Conservation (phyloP, 1,140 invertebrate species). For the Planococcus citri region DNA sequence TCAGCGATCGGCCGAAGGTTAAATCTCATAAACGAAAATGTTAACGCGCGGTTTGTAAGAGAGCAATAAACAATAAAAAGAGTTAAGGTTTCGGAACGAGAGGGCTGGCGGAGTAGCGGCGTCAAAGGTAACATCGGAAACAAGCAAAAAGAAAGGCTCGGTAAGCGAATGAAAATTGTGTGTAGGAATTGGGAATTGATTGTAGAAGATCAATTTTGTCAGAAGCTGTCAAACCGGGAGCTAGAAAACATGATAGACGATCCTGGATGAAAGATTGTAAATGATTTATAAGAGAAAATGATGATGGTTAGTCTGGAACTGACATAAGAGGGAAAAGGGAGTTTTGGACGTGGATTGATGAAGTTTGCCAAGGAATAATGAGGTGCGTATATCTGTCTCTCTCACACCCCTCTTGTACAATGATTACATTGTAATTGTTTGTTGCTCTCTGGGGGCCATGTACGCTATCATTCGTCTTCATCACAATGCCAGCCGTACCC, state of each 20-base stretch:
- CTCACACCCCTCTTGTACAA: slow-evolving; percentile 18
- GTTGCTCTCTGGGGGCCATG: slow-evolving; percentile 19
- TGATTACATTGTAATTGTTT: slow-evolving; percentile 20
- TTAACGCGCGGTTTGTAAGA: background rate
- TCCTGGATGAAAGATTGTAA: slow-evolving; percentile 20
- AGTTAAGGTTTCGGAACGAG: background rate
- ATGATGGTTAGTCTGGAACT: slow-evolving; percentile 16
- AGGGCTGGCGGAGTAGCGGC: background rate
- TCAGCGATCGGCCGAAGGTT: background rate
- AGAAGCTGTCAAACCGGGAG: slow-evolving; percentile 17
- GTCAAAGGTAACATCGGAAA: slow-evolving; percentile 2
- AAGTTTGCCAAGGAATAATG: slow-evolving; percentile 18
- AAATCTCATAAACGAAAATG: background rate
- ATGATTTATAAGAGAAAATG: slow-evolving; percentile 20
- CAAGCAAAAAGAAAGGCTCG: background rate
- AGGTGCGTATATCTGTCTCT: slow-evolving; percentile 18
- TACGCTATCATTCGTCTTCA: slow-evolving; percentile 19
- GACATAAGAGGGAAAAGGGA: slow-evolving; percentile 15
- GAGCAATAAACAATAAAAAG: background rate
- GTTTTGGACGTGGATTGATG: slow-evolving; percentile 18
- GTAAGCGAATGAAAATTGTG: slow-evolving; percentile 10
- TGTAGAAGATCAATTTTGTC: slow-evolving; percentile 20
- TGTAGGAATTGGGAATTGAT: slow-evolving; percentile 12
- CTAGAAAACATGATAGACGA: slow-evolving; percentile 20
- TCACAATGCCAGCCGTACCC: slow-evolving; percentile 15